These are phyloP conservation scores for Athalia circularis DNA, from an alignment of 2,888 invertebrate genomes.

Conservation along the genomic window DNA sequence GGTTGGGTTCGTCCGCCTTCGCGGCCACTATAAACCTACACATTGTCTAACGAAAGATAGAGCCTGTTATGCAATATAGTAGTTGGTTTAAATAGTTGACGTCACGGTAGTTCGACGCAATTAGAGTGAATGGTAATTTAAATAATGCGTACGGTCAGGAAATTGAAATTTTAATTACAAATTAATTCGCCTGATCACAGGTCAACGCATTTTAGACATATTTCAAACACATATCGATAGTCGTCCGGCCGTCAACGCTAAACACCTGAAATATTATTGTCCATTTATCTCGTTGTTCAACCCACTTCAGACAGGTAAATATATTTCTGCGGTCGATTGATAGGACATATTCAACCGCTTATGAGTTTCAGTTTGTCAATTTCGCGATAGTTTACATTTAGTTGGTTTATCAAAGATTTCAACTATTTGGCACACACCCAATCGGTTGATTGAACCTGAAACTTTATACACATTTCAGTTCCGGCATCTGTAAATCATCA, in stretches of 20 bases:
- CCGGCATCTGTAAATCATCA: not conserved
- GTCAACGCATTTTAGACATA: slow-evolving; percentile 28
- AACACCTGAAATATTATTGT: not conserved
- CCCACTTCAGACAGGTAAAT: not conserved
- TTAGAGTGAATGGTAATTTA: slow-evolving; percentile 14
- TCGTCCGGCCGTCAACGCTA: not conserved
- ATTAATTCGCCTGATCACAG: slow-evolving; percentile 31
- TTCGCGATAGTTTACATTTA: not conserved
- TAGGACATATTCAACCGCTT: not conserved
- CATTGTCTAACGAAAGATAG: not conserved
- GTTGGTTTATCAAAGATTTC: not conserved
- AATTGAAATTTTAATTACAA: slow-evolving; percentile 46
- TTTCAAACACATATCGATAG: slow-evolving; percentile 6
- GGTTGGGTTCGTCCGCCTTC: too few relatives aligned
- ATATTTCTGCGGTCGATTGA: not conserved
- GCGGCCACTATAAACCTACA: not conserved
- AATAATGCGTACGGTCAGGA: slow-evolving; percentile 35
- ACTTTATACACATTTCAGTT: not conserved
- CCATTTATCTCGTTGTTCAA: not conserved
- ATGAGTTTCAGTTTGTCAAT: not conserved
- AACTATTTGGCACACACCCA: not conserved
- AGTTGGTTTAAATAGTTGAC: slow-evolving; percentile 2
- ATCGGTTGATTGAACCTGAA: not conserved
- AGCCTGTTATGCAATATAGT: not conserved
- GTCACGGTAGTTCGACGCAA: slow-evolving; percentile 1